These are phyloP conservation scores for Drosophila fuyamai DNA, from an alignment of 1,140 invertebrate genomes.

Conservation along the genomic window DNA sequence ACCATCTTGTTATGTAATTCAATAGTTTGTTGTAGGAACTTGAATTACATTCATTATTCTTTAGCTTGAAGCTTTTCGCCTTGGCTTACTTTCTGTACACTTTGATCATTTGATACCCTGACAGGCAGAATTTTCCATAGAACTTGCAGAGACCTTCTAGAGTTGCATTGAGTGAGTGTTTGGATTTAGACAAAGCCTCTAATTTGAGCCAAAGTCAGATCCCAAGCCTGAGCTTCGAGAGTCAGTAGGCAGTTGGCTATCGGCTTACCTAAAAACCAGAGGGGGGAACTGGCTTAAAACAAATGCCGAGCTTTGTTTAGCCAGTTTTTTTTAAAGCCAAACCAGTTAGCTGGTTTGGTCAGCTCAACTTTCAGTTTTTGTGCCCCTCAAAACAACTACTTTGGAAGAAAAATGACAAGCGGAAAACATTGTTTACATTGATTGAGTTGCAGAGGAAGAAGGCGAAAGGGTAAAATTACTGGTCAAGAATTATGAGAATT, in stretches of 20 bases:
- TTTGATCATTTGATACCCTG: constrained; percentile 37
- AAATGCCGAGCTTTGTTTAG: constrained; percentile 45
- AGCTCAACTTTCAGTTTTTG: constrained; percentile 59
- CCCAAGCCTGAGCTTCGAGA: constrained; percentile 42
- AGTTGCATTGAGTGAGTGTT: constrained; percentile 26
- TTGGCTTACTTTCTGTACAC: constrained; percentile 39
- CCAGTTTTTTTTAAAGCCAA: constrained; percentile 33
- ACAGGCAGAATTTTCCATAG: constrained; percentile 28
- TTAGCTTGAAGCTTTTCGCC: constrained; percentile 25
- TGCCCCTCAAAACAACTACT: constrained; percentile 3
- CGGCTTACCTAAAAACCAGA: constrained; percentile 19
- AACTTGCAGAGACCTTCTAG: constrained; percentile 41
- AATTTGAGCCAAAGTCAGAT: constrained; percentile 36
- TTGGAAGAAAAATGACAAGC: constrained; percentile 49
- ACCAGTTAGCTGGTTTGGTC: constrained; percentile 52
- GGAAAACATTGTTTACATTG: constrained; percentile 61
- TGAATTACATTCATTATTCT: constrained; percentile 12
- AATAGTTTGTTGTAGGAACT: neutral
- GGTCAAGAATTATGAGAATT: constrained; percentile 49
- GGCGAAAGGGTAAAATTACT: constrained; percentile 26
- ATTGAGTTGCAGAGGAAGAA: constrained; percentile 12
- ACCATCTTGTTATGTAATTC: neutral
- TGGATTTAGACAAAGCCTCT: constrained; percentile 42
- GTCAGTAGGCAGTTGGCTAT: constrained; percentile 28
- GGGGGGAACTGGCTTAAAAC: constrained; percentile 34